Percentiles rank a stretch among this genome's conserved stretches.
Conservation (phyloP, 2,888 invertebrate species). For the Amblyteles armatorius region DNA sequence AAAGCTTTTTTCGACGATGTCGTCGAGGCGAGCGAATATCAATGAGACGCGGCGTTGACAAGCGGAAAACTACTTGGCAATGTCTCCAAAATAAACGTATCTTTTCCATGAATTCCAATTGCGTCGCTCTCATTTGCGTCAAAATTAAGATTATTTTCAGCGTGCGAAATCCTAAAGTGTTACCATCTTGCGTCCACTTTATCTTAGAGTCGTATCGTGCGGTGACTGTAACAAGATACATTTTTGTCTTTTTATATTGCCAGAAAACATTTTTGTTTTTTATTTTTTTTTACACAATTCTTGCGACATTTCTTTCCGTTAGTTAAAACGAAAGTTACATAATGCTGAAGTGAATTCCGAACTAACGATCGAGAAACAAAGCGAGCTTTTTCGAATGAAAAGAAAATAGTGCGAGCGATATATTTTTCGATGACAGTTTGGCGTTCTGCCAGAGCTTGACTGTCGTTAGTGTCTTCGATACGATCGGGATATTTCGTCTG, state of each 20-base stretch:
- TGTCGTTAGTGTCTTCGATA: not conserved
- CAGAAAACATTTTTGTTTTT: not conserved
- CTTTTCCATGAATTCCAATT: slow-evolving; percentile 16
- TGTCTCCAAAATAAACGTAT: not conserved
- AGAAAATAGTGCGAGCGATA: not conserved
- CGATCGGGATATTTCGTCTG: slow-evolving; percentile 6
- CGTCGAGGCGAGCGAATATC: not conserved
- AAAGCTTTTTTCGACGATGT: not conserved
- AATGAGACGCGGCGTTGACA: not conserved
- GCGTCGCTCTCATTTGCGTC: not conserved
- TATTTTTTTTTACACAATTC: not conserved
- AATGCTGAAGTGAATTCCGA: not conserved
- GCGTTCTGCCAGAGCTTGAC: not conserved
- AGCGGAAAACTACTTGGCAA: not conserved
- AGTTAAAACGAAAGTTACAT: not conserved
- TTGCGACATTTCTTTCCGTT: not conserved
- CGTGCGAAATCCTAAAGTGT: not conserved
- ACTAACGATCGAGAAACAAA: not conserved
- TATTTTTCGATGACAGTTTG: not conserved
- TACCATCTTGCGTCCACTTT: not conserved
- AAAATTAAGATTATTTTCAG: not conserved
- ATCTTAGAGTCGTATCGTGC: not conserved
- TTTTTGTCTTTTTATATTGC: not conserved
- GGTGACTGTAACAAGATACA: no score
- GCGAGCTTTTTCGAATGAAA: not conserved